Evolutionary conservation across 2,888 invertebrate genomes (phyloP), one percentile per base, ranked within the genome.

Genomic region (Coronaproctus castanopsis): DNA sequence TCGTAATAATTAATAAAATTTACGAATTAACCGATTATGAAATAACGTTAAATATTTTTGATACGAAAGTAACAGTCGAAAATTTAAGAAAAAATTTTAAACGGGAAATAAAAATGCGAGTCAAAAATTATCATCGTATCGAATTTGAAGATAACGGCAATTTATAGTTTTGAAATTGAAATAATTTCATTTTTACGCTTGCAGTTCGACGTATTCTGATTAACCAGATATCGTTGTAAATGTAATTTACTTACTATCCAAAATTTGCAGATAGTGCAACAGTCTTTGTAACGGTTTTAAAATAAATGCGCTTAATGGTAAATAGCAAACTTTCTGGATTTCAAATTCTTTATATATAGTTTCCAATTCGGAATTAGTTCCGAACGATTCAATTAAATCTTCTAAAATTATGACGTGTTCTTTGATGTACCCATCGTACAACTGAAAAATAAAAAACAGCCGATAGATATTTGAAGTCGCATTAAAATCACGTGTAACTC

Each of bases 211-310:
- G n/a, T n/a, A n/a, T n/a, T n/a, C n/a, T n/a, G n/a, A n/a, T n/a
- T n/a, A n/a, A n/a, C n/a, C n/a, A n/a, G n/a, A n/a, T n/a, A n/a
- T n/a, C n/a, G n/a, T n/a, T n/a, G n/a, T n/a, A n/a, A n/a, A n/a
- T n/a, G n/a, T n/a, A n/a, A n/a, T n/a, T n/a, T n/a, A 55, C 82
- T 76, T 74, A 85, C 87, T 77, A 71, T 86, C 82, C 63, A 90
- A 73, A 69, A 88, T 74, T 57, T 64, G 64, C 20, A 60, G 59
- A 73, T 92, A 90, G 71, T 92, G 90, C 60, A 90, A 75, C 65
- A 92, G 75, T 58, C 95, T 78, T 72, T 85, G 83, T n/a, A 89
- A 77, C 14, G 89, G 87, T 70, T 87, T 86, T 61, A 87, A 74
- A 24, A 91, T 77, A 68, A 91, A 81, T 62, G 85, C 83, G 55